These are phyloP conservation scores for Psococerastis gibbosa DNA, from an alignment of 2,888 invertebrate species.

Conservation along the genomic window DNA sequence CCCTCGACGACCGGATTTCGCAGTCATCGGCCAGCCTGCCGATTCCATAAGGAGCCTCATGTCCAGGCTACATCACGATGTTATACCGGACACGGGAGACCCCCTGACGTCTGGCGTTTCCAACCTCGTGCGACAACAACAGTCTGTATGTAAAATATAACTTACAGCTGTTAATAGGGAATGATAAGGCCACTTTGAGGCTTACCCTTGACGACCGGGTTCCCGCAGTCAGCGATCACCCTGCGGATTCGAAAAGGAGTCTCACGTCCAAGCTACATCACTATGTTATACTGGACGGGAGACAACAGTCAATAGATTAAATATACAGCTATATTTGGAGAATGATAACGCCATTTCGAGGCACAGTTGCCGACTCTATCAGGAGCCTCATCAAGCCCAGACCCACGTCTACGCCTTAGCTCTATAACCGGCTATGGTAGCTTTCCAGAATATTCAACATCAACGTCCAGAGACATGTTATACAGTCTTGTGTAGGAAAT, in stretches of 20 bases:
- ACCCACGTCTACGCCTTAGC: too few species aligned
- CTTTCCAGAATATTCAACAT: neutral
- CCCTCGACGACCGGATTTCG: conserved; percentile 51
- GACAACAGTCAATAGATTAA: too few species aligned
- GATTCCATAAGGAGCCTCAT: conserved; percentile 43
- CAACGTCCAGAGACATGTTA: too few species aligned
- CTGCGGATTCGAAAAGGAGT: conserved; percentile 40
- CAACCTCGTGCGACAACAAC: neutral
- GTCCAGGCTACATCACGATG: conserved; percentile 41
- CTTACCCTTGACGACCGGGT: conserved; percentile 53
- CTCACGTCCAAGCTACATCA: conserved; percentile 45
- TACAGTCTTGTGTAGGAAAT: too few species aligned
- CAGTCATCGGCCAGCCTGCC: conserved; percentile 45
- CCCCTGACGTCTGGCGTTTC: neutral
- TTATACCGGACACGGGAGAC: conserved; percentile 28
- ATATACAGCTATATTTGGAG: too few species aligned
- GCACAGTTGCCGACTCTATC: too few species aligned
- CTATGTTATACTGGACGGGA: too few species aligned
- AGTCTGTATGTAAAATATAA: too few species aligned
- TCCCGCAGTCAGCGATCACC: conserved; percentile 45
- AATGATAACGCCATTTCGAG: too few species aligned
- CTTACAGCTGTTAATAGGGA: too few species aligned
- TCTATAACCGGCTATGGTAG: conserved; percentile 25
- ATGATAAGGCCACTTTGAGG: conserved; percentile 30
- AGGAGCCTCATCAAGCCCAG: too few species aligned